Evolutionary conservation across 2,888 invertebrate genomes (phyloP).

Genomic region (Smittia sp.): DNA sequence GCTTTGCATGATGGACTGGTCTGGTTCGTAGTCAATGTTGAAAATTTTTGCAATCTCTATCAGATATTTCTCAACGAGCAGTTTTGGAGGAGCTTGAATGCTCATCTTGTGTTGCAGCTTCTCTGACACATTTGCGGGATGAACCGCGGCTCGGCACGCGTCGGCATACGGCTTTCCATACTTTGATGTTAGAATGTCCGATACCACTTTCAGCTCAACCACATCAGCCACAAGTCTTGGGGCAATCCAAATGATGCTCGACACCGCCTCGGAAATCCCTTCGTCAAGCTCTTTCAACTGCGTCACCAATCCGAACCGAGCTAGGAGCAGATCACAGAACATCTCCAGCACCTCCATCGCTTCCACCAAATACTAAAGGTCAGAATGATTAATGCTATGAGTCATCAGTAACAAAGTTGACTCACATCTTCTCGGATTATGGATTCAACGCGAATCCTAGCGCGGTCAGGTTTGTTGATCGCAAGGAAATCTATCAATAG

Average conservation of each 20-base stretch:
- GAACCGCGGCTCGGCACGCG: slow-evolving; percentile 82
- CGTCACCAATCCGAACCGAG: slow-evolving; percentile 92
- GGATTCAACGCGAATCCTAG: slow-evolving; percentile 96
- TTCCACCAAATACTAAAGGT: slow-evolving; percentile 89
- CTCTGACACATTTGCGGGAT: slow-evolving; percentile 83
- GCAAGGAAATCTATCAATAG: slow-evolving; percentile 72
- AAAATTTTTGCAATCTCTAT: slow-evolving; percentile 96
- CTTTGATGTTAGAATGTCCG: slow-evolving; percentile 84
- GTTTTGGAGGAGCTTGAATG: slow-evolving; percentile 91
- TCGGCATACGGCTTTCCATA: slow-evolving; percentile 94
- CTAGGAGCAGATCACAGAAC: slow-evolving; percentile 96
- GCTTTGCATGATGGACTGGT: slow-evolving; percentile 84
- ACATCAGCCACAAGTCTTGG: slow-evolving; percentile 86
- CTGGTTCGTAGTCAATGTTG: slow-evolving; percentile 91
- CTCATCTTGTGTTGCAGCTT: slow-evolving; percentile 91
- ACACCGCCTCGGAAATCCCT: slow-evolving; percentile 92
- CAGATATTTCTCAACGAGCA: slow-evolving; percentile 64
- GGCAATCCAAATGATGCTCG: slow-evolving; percentile 95
- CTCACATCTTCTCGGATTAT: slow-evolving; percentile 66
- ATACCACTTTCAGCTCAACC: slow-evolving; percentile 74
- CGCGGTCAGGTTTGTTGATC: slow-evolving; percentile 80
- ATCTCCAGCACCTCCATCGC: slow-evolving; percentile 99
- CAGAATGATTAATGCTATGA: slow-evolving; percentile 14
- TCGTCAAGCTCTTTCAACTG: slow-evolving; percentile 96
- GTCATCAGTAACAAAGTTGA: slow-evolving; percentile 15